phyloP scores from a whole-genome alignment of 2,888 invertebrate species.

The Syritta pipiens region DNA sequence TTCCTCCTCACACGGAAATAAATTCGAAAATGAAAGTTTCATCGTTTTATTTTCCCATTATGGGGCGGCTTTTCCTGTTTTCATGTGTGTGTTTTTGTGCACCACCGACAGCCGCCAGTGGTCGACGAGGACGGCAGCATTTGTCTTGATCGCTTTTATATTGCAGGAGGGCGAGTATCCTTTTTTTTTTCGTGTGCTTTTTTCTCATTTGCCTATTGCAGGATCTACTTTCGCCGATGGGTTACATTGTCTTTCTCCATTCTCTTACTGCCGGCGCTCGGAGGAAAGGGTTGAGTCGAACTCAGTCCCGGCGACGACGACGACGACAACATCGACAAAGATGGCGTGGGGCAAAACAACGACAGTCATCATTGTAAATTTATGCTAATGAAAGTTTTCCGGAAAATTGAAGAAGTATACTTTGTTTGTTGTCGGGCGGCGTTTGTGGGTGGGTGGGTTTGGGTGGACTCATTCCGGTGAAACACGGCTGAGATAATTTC shows the following conservation, averaged over 20 bases:
- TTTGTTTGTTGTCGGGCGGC: conserved; percentile 31
- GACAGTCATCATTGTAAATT: conserved; percentile 65
- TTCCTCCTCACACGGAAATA: conserved; percentile 40
- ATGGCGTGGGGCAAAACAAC: conserved; percentile 23
- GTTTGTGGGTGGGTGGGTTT: background rate
- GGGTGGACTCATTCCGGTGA: background rate
- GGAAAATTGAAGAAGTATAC: conserved; percentile 61
- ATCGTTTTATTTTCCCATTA: conserved; percentile 51
- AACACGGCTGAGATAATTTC: conserved; percentile 54
- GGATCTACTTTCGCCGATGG: background rate
- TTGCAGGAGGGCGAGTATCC: conserved; percentile 15
- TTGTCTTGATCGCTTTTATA: conserved; percentile 53
- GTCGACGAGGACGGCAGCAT: conserved; percentile 6
- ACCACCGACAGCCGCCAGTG: background rate
- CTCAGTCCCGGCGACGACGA: conserved; percentile 28
- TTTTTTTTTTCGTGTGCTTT: conserved; percentile 5
- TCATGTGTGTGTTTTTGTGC: background rate
- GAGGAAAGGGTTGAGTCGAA: conserved; percentile 47
- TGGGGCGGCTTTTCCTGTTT: conserved; percentile 2
- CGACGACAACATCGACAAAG: background rate
- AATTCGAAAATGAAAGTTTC: conserved; percentile 45
- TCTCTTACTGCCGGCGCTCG: background rate
- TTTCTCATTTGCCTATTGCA: conserved; percentile 23
- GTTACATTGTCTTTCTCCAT: conserved; percentile 36
- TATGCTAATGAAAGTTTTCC: conserved; percentile 67